Percentiles rank a stretch among this genome's conserved stretches.
phyloP scores from a whole-genome alignment of 1,140 invertebrate species.

The Camponotus floridanus region DNA sequence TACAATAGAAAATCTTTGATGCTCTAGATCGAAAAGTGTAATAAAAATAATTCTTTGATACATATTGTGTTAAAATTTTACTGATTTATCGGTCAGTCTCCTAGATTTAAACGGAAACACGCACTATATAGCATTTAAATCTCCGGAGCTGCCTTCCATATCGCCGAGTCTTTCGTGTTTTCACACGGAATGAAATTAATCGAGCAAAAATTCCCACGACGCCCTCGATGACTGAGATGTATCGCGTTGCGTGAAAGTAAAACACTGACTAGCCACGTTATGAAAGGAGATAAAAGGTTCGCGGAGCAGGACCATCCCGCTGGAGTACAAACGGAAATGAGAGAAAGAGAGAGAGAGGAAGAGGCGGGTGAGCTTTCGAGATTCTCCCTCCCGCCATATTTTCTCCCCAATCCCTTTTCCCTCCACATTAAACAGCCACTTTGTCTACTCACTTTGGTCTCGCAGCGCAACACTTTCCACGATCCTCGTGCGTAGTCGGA shows the following conservation, averaged over 20 bases:
- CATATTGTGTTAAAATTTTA: too few species aligned
- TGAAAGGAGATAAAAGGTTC: background rate
- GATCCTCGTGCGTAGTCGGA: constrained; percentile 51
- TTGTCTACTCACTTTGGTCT: constrained; percentile 67
- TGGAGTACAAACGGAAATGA: constrained; percentile 11
- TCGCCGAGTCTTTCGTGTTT: constrained; percentile 23
- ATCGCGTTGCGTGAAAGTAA: constrained; percentile 63
- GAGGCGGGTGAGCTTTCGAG: background rate
- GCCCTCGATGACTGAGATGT: background rate
- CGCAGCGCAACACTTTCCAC: constrained; percentile 65
- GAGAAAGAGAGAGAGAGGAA: background rate
- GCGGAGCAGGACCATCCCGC: constrained; percentile 18
- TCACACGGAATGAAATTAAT: constrained; percentile 5
- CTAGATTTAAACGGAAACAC: background rate
- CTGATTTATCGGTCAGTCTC: background rate
- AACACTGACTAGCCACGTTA: constrained; percentile 21
- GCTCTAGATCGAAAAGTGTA: background rate
- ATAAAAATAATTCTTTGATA: background rate
- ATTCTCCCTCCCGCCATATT: constrained; percentile 9
- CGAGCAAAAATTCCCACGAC: constrained; percentile 11
- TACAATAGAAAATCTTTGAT: too few species aligned
- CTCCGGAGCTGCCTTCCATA: constrained; percentile 17
- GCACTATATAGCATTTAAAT: constrained; percentile 38
- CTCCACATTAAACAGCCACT: constrained; percentile 65
- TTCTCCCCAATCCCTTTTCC: background rate